These are phyloP conservation scores for Platygyra sinensis DNA, from an alignment of 64 coral and sea anemone genomes.

Conservation along the genomic window DNA sequence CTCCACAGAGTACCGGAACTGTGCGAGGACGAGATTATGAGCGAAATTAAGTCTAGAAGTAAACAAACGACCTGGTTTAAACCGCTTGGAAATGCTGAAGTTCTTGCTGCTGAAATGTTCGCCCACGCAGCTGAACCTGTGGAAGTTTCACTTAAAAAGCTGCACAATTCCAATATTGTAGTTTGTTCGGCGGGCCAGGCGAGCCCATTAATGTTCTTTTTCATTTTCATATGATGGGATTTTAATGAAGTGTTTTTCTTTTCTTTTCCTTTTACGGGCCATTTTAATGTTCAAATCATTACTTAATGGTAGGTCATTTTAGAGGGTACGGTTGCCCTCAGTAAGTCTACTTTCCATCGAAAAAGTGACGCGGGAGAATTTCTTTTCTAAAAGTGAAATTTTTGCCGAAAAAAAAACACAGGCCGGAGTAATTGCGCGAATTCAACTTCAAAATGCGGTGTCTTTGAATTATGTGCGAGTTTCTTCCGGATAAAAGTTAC, in stretches of 20 bases:
- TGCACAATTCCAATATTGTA: not conserved
- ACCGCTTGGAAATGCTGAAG: not conserved
- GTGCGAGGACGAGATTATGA: conserved; percentile 12
- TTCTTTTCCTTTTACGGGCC: conserved; percentile 32
- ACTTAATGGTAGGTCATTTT: not conserved
- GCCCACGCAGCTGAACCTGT: not conserved
- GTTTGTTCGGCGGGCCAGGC: conserved; percentile 9
- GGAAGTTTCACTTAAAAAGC: not conserved
- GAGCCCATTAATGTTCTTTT: not conserved
- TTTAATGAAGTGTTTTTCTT: conserved; percentile 49
- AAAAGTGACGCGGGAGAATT: not conserved
- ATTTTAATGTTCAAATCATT: conserved; percentile 13
- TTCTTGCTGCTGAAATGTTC: not conserved
- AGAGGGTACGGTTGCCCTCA: not conserved
- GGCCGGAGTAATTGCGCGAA: not conserved
- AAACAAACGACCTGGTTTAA: conserved; percentile 20
- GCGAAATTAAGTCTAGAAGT: not conserved
- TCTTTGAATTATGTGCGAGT: not conserved
- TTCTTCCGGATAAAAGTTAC: conserved; percentile 7
- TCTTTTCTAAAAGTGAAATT: not conserved
- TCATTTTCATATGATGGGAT: conserved; percentile 38
- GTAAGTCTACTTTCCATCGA: not conserved
- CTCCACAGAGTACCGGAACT: conserved; percentile 5
- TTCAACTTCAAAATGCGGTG: not conserved
- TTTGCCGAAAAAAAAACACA: not conserved